These are phyloP conservation scores for Phrynocephalus vlangalii DNA, from an alignment of 2,797 vertebrate species.

Conservation along the genomic window DNA sequence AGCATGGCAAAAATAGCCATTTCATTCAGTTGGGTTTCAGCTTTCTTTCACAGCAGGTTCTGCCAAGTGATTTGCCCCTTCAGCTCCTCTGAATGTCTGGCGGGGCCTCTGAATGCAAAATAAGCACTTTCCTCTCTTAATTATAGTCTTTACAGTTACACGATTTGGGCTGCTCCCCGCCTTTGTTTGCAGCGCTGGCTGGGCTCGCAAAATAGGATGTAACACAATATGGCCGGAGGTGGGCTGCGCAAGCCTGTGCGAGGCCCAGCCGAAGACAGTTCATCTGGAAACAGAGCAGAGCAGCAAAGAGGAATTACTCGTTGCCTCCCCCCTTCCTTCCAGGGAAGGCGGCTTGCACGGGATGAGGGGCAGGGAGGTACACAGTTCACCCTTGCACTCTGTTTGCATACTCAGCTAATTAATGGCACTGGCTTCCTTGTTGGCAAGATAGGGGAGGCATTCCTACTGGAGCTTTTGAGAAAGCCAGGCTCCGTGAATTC, in stretches of 20 bases:
- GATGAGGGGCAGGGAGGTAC: constrained; percentile 28
- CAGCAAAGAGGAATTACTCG: constrained; percentile 60
- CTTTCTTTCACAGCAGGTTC: constrained; percentile 55
- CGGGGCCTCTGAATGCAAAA: constrained; percentile 55
- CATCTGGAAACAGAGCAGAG: constrained; percentile 48
- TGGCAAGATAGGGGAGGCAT: background rate
- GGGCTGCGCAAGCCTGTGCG: background rate
- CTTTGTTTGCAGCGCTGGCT: constrained; percentile 59
- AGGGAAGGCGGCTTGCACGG: constrained; percentile 5
- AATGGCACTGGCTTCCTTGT: constrained; percentile 21
- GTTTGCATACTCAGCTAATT: constrained; percentile 36
- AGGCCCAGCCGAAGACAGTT: constrained; percentile 56
- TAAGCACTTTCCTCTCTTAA: constrained; percentile 58
- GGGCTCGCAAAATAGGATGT: constrained; percentile 49
- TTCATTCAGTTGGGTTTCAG: constrained; percentile 47
- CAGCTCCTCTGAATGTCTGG: constrained; percentile 65
- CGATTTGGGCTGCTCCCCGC: constrained; percentile 54
- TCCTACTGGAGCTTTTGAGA: constrained; percentile 18
- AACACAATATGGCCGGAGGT: constrained; percentile 48
- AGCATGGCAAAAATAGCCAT: constrained; percentile 36
- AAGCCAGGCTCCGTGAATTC: background rate
- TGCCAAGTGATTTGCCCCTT: constrained; percentile 67
- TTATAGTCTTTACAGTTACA: constrained; percentile 59
- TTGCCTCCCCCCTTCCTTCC: constrained; percentile 15
- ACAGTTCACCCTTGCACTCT: constrained; percentile 12